These are phyloP conservation scores for Staurois parvus DNA, from an alignment of 2,797 vertebrate genomes.

Conservation along the genomic window DNA sequence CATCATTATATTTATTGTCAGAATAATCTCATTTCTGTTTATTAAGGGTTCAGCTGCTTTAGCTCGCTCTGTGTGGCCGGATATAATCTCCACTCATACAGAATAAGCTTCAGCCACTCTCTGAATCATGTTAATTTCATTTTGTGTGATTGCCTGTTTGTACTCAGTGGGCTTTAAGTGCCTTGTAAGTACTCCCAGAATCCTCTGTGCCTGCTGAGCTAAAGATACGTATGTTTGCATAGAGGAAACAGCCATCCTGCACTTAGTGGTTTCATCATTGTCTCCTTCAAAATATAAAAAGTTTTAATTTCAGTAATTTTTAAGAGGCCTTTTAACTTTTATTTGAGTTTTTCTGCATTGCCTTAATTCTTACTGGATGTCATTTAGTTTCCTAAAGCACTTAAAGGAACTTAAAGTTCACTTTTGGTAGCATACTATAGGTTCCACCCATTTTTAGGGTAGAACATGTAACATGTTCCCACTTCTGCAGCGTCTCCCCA, in stretches of 20 bases:
- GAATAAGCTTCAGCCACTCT: constrained; percentile 5
- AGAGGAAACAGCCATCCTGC: background rate
- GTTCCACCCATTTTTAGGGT: too few species aligned
- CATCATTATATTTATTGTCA: constrained; percentile 7
- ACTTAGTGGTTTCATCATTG: too few species aligned
- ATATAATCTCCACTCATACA: constrained; percentile 7
- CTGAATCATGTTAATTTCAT: background rate
- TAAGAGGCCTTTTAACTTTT: too few species aligned
- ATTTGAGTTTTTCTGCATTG: too few species aligned
- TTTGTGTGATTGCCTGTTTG: constrained; percentile 15
- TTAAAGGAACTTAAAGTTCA: too few species aligned
- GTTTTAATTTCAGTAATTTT: too few species aligned
- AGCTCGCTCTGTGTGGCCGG: background rate
- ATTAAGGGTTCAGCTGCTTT: constrained; percentile 23
- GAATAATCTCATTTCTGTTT: constrained; percentile 26
- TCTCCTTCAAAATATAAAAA: too few species aligned
- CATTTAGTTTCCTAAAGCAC: too few species aligned
- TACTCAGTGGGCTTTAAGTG: constrained; percentile 19
- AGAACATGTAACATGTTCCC: too few species aligned
- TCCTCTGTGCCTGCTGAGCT: background rate
- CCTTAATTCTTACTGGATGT: too few species aligned
- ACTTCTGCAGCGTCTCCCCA: too few species aligned
- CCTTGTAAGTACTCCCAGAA: constrained; percentile 25
- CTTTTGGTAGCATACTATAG: too few species aligned
- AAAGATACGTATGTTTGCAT: background rate